These are phyloP conservation scores for Galeopterus variegatus DNA, from an alignment of 2,113 vertebrate species.

Conservation along the genomic window DNA sequence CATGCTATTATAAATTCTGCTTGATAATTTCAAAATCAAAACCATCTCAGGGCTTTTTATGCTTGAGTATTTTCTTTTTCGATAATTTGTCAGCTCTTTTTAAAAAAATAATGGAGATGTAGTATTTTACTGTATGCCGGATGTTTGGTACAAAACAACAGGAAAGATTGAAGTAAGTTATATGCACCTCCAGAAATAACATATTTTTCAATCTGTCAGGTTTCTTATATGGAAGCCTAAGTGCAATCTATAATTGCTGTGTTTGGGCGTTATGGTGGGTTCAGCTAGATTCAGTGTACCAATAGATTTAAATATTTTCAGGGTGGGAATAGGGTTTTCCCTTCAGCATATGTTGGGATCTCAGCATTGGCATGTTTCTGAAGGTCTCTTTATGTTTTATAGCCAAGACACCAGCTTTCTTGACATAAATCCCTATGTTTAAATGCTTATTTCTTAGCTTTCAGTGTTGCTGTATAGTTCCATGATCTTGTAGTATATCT, in stretches of 20 bases:
- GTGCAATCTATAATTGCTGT: neutral
- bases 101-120: neutral
- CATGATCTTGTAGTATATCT: neutral
- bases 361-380: neutral
- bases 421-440: neutral
- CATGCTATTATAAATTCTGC: neutral
- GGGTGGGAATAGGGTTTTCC: neutral
- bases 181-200: neutral
- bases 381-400: neutral
- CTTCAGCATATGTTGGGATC: neutral
- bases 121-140: neutral
- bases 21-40: neutral
- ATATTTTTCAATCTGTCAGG: neutral
- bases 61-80: neutral
- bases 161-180: neutral
- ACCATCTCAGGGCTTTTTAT: neutral
- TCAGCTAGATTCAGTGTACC: neutral
- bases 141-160: neutral
- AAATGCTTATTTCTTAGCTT: neutral
- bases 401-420: neutral
- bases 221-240: neutral
- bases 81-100: neutral
- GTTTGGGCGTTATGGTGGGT: neutral
- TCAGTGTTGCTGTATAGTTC: neutral
- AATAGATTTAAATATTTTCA: neutral